These are phyloP conservation scores for Periophthalmus modestus DNA, from an alignment of 2,113 vertebrate species.

Conservation along the genomic window DNA sequence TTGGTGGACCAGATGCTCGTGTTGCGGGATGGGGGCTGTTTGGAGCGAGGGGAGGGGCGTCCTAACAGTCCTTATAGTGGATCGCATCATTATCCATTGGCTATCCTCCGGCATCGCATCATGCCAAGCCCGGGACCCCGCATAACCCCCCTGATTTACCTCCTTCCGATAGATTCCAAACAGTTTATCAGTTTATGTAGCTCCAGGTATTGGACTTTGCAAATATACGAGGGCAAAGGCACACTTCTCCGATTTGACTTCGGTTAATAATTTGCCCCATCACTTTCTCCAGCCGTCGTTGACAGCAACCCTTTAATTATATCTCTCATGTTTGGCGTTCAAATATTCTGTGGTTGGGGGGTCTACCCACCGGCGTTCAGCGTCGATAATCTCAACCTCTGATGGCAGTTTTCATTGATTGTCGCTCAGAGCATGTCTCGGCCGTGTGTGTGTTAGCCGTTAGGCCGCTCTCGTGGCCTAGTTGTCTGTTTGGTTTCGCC, in stretches of 20 bases:
- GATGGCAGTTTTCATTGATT: conserved; percentile 79
- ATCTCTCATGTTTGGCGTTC: conserved; percentile 78
- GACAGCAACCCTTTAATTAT: conserved; percentile 82
- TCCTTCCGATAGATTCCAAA: conserved; percentile 78
- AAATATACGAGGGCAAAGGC: conserved; percentile 48
- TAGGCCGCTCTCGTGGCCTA: not conserved
- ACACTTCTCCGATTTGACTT: conserved; percentile 67
- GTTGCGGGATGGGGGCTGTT: conserved; percentile 1
- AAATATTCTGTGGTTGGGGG: conserved; percentile 70
- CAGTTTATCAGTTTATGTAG: conserved; percentile 82
- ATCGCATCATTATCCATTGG: conserved; percentile 86
- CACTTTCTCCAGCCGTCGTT: conserved; percentile 71
- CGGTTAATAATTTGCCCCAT: conserved; percentile 74
- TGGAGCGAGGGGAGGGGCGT: conserved; percentile 72
- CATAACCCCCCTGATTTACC: conserved; percentile 87
- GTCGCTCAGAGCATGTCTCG: conserved; percentile 63
- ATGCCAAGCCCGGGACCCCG: conserved; percentile 43
- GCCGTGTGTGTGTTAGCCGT: not conserved
- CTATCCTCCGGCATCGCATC: conserved; percentile 32
- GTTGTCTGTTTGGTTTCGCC: conserved; percentile 51
- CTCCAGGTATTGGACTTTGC: conserved; percentile 19
- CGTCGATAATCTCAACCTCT: conserved; percentile 67
- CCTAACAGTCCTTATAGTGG: conserved; percentile 75
- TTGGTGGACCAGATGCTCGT: conserved; percentile 2
- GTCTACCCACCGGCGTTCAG: conserved; percentile 49